Conservation (phyloP, 2,113 vertebrate species). For the Paraplagusia blochii region DNA sequence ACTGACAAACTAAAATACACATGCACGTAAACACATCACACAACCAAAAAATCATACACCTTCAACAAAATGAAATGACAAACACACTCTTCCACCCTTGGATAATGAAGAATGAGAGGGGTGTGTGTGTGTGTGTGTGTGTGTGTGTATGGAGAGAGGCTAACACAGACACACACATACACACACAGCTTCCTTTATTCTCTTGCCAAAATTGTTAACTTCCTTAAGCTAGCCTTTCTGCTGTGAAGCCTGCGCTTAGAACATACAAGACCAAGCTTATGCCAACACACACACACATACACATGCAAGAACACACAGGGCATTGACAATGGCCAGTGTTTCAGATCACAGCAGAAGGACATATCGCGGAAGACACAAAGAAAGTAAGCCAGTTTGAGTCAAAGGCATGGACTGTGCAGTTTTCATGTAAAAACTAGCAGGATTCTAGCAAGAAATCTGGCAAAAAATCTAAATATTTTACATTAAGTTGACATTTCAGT, state of each 20-base stretch:
- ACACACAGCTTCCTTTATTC: constrained; percentile 51
- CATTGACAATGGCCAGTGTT: constrained; percentile 23
- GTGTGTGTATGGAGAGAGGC: background rate
- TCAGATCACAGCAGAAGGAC: constrained; percentile 5
- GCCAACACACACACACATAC: constrained; percentile 8
- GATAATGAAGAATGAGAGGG: constrained; percentile 54
- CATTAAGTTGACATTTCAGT: too few relatives aligned
- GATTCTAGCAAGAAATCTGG: too few relatives aligned
- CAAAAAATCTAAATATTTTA: too few relatives aligned
- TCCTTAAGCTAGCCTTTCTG: constrained; percentile 55
- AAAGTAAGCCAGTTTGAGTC: background rate
- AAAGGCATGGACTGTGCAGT: too few relatives aligned
- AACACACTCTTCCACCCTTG: constrained; percentile 56
- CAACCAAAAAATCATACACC: constrained; percentile 23
- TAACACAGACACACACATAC: constrained; percentile 20
- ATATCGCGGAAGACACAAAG: constrained; percentile 9
- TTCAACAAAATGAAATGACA: constrained; percentile 41
- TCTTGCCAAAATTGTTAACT: constrained; percentile 61
- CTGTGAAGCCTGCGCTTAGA: constrained; percentile 47
- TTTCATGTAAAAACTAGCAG: too few relatives aligned
- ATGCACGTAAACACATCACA: constrained; percentile 22
- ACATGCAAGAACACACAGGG: constrained; percentile 9
- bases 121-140: constrained; percentile 9
- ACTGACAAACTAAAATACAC: constrained; percentile 64
- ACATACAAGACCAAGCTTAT: constrained; percentile 44